Percentiles rank a stretch among this genome's conserved stretches.
Evolutionary conservation across 2,888 invertebrate species (phyloP).

Genomic region (Sycophila texana): DNA sequence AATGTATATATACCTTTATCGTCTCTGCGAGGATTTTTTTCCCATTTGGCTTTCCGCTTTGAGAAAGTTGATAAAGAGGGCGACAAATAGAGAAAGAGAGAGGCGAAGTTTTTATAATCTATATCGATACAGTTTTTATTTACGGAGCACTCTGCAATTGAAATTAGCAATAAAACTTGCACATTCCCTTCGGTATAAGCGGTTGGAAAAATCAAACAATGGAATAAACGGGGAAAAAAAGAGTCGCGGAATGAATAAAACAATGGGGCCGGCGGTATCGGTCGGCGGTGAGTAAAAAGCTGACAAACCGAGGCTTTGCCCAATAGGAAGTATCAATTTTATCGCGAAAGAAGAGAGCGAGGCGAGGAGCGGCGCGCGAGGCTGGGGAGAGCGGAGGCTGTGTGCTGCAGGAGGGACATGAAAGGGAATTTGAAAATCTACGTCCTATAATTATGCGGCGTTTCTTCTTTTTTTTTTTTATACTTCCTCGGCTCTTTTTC

Average conservation of each 20-base stretch:
- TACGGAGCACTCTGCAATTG: constrained; percentile 55
- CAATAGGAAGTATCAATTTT: constrained; percentile 57
- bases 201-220: constrained; percentile 56
- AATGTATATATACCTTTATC: constrained; percentile 40
- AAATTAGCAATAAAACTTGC: constrained; percentile 56
- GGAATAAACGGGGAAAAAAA: constrained; percentile 53
- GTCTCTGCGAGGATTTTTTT: constrained; percentile 31
- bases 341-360: constrained; percentile 49
- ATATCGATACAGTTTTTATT: constrained; percentile 48
- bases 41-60: constrained; percentile 40
- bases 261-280: constrained; percentile 46
- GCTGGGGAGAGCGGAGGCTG: not conserved
- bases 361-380: not conserved
- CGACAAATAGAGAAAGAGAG: constrained; percentile 42
- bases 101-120: constrained; percentile 49
- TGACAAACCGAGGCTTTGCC: constrained; percentile 57
- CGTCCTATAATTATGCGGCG: constrained; percentile 55
- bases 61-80: constrained; percentile 50
- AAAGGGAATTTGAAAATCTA: constrained; percentile 57
- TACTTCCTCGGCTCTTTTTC: constrained; percentile 40
- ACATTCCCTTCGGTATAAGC: constrained; percentile 44
- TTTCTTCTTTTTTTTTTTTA: constrained; percentile 36
- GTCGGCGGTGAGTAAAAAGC: constrained; percentile 56
- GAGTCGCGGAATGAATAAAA: constrained; percentile 57
- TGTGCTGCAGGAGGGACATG: constrained; percentile 31